Conservation (phyloP, 1,140 invertebrate genomes). For the Samia ricini region DNA sequence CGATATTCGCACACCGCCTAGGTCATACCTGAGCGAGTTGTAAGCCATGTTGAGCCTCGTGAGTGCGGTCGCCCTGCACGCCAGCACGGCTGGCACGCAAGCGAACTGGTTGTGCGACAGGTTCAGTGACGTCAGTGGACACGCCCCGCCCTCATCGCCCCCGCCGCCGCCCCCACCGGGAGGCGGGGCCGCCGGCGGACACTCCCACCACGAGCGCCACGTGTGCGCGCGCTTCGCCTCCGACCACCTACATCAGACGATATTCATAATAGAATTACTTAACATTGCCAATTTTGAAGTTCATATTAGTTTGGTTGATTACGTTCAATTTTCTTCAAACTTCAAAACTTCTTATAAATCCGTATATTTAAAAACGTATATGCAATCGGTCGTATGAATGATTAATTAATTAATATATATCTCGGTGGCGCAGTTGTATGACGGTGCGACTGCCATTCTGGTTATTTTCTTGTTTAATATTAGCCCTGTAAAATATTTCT, state of each 20-base stretch:
- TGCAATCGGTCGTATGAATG: too few species aligned
- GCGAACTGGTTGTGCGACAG: slow-evolving; percentile 95
- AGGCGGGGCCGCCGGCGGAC: slow-evolving; percentile 78
- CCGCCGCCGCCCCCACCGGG: slow-evolving; percentile 80
- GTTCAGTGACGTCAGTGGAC: slow-evolving; percentile 87
- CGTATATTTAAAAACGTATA: too few species aligned
- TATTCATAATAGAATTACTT: too few species aligned
- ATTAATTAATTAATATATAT: too few species aligned
- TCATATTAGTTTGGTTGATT: too few species aligned
- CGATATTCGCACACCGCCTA: neutral
- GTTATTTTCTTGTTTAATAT: too few species aligned
- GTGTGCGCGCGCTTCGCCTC: slow-evolving; percentile 83
- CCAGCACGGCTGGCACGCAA: slow-evolving; percentile 90
- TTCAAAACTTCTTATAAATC: too few species aligned
- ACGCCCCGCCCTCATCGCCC: slow-evolving; percentile 78
- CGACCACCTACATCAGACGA: slow-evolving; percentile 36
- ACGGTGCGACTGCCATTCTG: too few species aligned
- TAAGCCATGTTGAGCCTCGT: slow-evolving; percentile 94
- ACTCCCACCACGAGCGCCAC: slow-evolving; percentile 79
- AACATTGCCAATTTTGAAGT: too few species aligned
- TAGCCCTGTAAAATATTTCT: neutral
- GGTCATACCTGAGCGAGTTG: slow-evolving; percentile 82
- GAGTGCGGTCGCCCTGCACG: slow-evolving; percentile 92
- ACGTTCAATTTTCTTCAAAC: too few species aligned
- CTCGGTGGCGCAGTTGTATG: too few species aligned